Conservation (phyloP, 1,140 invertebrate genomes). For the Uloborus diversus region DNA sequence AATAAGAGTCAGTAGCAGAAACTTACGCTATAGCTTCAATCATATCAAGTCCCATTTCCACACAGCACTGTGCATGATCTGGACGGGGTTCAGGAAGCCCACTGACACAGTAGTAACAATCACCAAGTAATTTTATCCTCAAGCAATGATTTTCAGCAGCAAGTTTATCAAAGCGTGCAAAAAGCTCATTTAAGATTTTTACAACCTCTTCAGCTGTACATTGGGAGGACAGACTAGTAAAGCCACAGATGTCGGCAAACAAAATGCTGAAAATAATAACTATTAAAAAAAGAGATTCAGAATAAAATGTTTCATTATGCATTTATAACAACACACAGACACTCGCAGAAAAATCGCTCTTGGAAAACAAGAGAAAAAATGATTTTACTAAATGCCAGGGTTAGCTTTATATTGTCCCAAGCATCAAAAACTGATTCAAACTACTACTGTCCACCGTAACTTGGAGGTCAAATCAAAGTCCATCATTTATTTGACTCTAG, state of each 20-base stretch:
- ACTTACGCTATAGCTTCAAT: conserved; percentile 95
- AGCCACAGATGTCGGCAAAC: conserved; percentile 98
- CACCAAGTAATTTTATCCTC: conserved; percentile 89
- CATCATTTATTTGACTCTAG: too few relatives aligned
- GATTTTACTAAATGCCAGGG: too few relatives aligned
- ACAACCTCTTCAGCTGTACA: conserved; percentile 96
- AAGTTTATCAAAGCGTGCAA: conserved; percentile 92
- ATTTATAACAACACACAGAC: too few relatives aligned
- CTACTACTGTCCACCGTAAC: too few relatives aligned
- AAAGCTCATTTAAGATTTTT: conserved; percentile 92
- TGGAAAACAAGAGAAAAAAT: too few relatives aligned
- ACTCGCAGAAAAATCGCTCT: too few relatives aligned
- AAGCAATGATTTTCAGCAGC: conserved; percentile 91
- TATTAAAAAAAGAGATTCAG: conserved; percentile 36
- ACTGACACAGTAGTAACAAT: conserved; percentile 95
- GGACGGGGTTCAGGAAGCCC: conserved; percentile 86
- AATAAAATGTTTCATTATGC: neutral
- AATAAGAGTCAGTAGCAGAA: too few relatives aligned
- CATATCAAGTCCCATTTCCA: conserved; percentile 97
- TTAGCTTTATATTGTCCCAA: too few relatives aligned
- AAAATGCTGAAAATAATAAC: conserved; percentile 79
- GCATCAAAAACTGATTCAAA: too few relatives aligned
- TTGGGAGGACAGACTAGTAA: conserved; percentile 92
- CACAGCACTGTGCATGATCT: conserved; percentile 92
- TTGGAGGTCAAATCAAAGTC: too few relatives aligned